phyloP scores from a whole-genome alignment of 2,888 invertebrate species.

The Agonopterix alstromeriana region DNA sequence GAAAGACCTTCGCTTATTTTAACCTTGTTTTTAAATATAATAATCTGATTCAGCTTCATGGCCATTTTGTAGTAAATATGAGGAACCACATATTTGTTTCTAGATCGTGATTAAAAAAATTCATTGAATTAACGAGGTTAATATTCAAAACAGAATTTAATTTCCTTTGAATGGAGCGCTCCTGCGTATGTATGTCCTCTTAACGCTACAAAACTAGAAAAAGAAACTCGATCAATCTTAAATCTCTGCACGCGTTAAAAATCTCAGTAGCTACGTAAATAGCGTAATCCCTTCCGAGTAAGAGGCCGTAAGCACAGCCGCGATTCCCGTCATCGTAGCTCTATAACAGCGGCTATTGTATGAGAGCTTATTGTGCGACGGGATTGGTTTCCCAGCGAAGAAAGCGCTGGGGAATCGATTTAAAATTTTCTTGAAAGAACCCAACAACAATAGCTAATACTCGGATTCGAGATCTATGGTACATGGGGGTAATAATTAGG shows the following conservation, averaged over 20 bases:
- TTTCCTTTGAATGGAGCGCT: too few species aligned
- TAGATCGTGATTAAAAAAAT: too few species aligned
- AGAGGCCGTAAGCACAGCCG: slow-evolving; percentile 46
- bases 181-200: too few species aligned
- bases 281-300: slow-evolving; percentile 52
- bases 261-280: slow-evolving; percentile 37
- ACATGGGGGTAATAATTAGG: slow-evolving; percentile 40
- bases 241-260: neutral
- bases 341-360: slow-evolving; percentile 60
- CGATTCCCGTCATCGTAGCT: slow-evolving; percentile 51
- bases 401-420: slow-evolving; percentile 68
- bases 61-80: too few species aligned
- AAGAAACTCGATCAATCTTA: too few species aligned
- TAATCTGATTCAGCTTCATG: too few species aligned
- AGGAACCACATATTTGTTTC: too few species aligned
- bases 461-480: slow-evolving; percentile 42
- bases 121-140: too few species aligned
- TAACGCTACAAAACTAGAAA: too few species aligned
- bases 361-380: slow-evolving; percentile 57
- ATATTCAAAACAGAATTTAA: too few species aligned
- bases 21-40: too few species aligned
- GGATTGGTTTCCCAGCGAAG: slow-evolving; percentile 64
- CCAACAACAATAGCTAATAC: slow-evolving; percentile 63
- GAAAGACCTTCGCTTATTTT: too few species aligned
- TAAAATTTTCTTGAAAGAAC: slow-evolving; percentile 65